A percentile compares a stretch with the other conserved stretches of the same genome.
phyloP scores from a whole-genome alignment of 2,113 vertebrate genomes.

The Malurus cyaneus region DNA sequence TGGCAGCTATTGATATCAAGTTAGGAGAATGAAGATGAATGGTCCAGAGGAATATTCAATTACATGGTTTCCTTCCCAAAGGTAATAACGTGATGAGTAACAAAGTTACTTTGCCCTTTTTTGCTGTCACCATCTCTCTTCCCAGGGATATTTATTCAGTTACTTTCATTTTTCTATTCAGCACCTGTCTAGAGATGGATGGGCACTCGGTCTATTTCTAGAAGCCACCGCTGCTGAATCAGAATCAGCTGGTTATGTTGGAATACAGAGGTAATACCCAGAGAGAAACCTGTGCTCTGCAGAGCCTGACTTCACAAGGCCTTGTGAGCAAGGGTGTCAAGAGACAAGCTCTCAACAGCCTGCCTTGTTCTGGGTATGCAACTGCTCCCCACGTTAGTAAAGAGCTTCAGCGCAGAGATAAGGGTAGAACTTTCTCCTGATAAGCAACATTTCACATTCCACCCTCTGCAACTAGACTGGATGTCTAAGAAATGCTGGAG shows the following conservation, averaged over 20 bases:
- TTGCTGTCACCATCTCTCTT: conserved; percentile 37
- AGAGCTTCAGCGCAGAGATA: background rate
- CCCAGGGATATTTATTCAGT: conserved; percentile 50
- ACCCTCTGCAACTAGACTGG: background rate
- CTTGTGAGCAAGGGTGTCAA: background rate
- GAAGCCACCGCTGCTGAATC: background rate
- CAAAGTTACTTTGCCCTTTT: conserved; percentile 20
- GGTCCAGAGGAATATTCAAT: conserved; percentile 55
- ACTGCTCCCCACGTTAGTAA: background rate
- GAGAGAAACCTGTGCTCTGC: background rate
- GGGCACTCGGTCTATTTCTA: background rate
- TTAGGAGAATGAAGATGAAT: conserved; percentile 63
- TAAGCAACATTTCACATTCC: background rate
- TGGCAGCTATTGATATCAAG: conserved; percentile 61
- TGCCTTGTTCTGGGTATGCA: background rate
- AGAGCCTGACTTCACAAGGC: background rate
- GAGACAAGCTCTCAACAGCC: background rate
- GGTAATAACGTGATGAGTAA: conserved; percentile 58
- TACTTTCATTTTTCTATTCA: conserved; percentile 56
- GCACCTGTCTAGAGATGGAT: conserved; percentile 24
- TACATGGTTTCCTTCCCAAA: conserved; percentile 53
- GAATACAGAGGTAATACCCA: background rate
- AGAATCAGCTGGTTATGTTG: background rate
- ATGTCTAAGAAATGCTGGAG: background rate
- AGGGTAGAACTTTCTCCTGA: background rate